These are phyloP conservation scores for Mactromeris polynyma DNA, from an alignment of 2,888 invertebrate species.

Conservation along the genomic window DNA sequence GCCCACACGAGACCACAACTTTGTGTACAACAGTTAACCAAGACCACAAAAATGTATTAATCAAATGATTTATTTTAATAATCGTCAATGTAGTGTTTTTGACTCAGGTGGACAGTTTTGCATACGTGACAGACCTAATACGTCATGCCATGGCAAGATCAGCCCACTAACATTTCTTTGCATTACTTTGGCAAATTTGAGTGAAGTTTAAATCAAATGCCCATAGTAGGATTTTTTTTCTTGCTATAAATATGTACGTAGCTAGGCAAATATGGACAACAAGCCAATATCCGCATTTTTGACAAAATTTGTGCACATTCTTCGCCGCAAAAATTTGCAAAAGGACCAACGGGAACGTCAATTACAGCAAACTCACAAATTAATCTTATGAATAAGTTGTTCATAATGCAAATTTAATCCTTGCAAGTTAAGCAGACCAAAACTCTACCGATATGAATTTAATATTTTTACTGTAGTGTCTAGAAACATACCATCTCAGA, in stretches of 20 bases:
- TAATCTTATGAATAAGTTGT: neutral
- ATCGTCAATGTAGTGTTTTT: neutral
- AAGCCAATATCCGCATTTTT: neutral
- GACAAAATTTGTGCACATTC: constrained; percentile 8
- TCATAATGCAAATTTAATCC: neutral
- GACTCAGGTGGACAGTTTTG: neutral
- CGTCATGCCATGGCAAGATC: neutral
- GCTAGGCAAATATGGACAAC: neutral
- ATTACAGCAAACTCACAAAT: neutral
- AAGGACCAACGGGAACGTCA: neutral
- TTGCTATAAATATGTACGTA: neutral
- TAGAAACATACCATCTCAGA: too few relatives aligned
- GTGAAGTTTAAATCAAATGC: neutral
- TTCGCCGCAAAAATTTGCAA: neutral
- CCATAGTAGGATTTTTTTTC: neutral
- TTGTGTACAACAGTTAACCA: neutral
- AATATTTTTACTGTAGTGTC: neutral
- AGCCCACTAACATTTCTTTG: neutral
- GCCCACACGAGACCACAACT: neutral
- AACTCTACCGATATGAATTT: neutral
- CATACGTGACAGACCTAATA: neutral
- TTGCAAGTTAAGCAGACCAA: neutral
- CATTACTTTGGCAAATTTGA: neutral
- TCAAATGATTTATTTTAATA: neutral
- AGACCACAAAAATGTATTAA: neutral